phyloP scores from a whole-genome alignment of 2,113 vertebrate genomes.

The Leptocoma aspasia region DNA sequence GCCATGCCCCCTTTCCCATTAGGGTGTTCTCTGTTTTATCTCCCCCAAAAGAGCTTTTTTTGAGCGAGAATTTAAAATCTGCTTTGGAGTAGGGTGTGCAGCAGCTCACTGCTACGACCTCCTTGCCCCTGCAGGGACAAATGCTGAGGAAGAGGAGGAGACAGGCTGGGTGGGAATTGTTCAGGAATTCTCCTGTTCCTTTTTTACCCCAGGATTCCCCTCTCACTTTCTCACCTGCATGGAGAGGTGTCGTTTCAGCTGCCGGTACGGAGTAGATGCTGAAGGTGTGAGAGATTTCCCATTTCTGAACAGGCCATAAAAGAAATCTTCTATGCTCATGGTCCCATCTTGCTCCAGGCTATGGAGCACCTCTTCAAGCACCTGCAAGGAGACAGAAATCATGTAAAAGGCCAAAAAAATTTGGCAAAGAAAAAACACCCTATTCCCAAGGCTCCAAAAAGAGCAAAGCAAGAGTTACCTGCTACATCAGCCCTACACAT shows the following conservation, averaged over 20 bases:
- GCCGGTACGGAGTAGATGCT: slow-evolving; percentile 89
- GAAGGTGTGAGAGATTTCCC: slow-evolving; percentile 82
- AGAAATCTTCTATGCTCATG: slow-evolving; percentile 87
- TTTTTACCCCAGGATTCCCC: neutral
- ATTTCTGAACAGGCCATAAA: slow-evolving; percentile 78
- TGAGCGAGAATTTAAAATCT: neutral
- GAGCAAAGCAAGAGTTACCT: neutral
- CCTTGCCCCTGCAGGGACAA: neutral
- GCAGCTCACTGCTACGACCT: neutral
- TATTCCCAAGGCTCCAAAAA: neutral
- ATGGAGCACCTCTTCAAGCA: slow-evolving; percentile 77
- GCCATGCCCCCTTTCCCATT: accelerated
- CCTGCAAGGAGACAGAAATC: slow-evolving; percentile 55
- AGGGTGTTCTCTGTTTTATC: neutral
- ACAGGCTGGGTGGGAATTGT: neutral
- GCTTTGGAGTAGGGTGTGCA: neutral
- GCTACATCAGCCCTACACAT: neutral
- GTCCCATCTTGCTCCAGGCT: slow-evolving; percentile 75
- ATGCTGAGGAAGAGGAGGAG: neutral
- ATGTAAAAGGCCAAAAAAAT: neutral
- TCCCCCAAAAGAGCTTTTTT: neutral
- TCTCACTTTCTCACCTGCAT: slow-evolving; percentile 79
- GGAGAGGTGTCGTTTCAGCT: slow-evolving; percentile 90
- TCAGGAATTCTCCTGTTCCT: neutral
- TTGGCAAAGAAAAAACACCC: neutral